These are phyloP conservation scores for Upupa epops DNA, from an alignment of 2,113 vertebrate genomes.

Conservation along the genomic window DNA sequence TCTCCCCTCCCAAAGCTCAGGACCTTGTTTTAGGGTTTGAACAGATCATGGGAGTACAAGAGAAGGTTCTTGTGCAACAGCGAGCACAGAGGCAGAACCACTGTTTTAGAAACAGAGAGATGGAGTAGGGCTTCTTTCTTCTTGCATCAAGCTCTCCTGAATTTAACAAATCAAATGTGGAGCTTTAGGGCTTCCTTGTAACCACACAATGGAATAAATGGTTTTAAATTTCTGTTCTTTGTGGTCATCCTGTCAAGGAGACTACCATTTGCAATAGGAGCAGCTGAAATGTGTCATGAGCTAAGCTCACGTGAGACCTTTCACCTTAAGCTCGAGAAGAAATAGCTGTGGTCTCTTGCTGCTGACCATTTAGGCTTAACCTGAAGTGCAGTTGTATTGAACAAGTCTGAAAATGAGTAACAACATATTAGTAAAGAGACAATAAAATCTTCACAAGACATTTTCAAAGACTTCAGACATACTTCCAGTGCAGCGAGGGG, in stretches of 20 bases:
- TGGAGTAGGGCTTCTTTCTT: not conserved
- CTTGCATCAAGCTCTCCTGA: not conserved
- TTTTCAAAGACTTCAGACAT: not conserved
- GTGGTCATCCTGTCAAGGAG: not conserved
- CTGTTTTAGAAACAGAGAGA: not conserved
- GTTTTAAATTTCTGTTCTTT: not conserved
- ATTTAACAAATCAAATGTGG: not conserved
- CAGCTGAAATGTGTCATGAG: not conserved
- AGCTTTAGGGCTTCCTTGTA: not conserved
- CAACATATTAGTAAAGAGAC: not conserved
- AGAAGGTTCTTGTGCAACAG: not conserved
- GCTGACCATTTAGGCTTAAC: not conserved
- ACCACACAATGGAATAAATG: not conserved
- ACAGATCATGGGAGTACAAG: not conserved
- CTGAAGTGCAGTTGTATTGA: not conserved
- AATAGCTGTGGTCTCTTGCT: not conserved
- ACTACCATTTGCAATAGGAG: not conserved
- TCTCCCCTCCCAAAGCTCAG: not conserved
- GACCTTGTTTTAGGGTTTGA: not conserved
- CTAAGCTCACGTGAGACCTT: not conserved
- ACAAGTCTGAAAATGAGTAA: not conserved
- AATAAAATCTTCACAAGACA: not conserved
- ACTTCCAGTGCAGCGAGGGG: not conserved
- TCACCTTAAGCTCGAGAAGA: not conserved
- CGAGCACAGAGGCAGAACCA: not conserved